These are phyloP conservation scores for Nasonia vitripennis DNA, from an alignment of 1,140 invertebrate species.

Conservation along the genomic window DNA sequence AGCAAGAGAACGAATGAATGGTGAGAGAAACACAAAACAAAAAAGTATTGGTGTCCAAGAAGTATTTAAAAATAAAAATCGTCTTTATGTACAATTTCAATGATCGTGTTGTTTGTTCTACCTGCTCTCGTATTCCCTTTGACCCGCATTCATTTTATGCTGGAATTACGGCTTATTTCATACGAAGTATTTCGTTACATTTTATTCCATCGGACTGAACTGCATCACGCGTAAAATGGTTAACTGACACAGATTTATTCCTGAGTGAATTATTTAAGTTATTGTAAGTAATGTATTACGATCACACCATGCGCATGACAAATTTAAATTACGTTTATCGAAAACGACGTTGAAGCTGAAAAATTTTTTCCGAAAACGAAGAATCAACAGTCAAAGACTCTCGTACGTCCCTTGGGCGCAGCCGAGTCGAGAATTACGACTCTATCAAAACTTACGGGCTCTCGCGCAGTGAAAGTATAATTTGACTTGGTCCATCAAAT, in stretches of 20 bases:
- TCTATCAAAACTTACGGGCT: background rate
- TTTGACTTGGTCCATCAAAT: constrained; percentile 3
- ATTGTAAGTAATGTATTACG: no score
- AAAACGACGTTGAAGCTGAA: no score
- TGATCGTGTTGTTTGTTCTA: constrained; percentile 34
- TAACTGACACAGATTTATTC: no score
- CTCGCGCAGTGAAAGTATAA: constrained; percentile 3
- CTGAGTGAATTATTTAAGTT: no score
- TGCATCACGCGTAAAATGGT: no score
- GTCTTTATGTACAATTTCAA: constrained; percentile 73
- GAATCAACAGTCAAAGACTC: background rate
- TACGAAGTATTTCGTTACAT: no score
- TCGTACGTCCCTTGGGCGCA: background rate
- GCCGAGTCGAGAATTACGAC: background rate
- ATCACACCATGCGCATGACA: no score
- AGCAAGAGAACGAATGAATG: constrained; percentile 38
- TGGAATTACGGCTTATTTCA: no score
- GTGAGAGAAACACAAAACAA: constrained; percentile 50
- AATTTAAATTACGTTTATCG: no score
- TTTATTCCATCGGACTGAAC: no score
- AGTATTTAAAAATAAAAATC: constrained; percentile 73
- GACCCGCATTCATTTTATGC: no score
- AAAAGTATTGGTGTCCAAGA: constrained; percentile 72
- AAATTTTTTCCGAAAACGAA: no score
- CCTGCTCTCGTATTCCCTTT: background rate